Base-by-base conservation (phyloP, 1,140 invertebrate genomes). In the Dinothrombium tinctorium region DNA sequence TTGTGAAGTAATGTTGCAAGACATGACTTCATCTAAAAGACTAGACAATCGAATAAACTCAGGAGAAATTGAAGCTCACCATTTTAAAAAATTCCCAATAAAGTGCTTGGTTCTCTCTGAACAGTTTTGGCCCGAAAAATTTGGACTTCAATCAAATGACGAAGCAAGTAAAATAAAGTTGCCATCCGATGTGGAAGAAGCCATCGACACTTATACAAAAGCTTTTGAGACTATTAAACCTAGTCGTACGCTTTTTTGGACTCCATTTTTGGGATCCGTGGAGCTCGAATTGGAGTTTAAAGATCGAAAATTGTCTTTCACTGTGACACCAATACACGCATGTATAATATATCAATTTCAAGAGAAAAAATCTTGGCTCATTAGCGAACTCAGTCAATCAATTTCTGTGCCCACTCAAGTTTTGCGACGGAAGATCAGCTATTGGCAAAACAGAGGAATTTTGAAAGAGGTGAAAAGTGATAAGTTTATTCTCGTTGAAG, bases 1-100 rank as follows among this genome's bases (percentile, higher is more conserved):
- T 48, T 98, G 92, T 64, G 90, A 98, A 65, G 92, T 96, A 0
- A 99, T 99, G 92, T 58, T 98, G 21, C 92, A 92, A 56, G 90
- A 95, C 59, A 75, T 95, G 12, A 74, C 73, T 8, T 82, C 90
- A 54, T 73, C 68, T 6, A 63, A 63, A 47, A 56, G 64, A 46
- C 81, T 94, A 31, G 90, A 90, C 59, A 65, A 72, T n/a, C 69
- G 79, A 46, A 80, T 92, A 33, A 74, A 79, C 53, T 74, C 57
- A 25, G 61, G 65, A 25, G 59, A 64, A 51, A 54, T 47, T 37
- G 48, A 52, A 23, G 40, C 19, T 9, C 36, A 51, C 25, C 43
- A 53, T 8, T 45, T 51, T 12, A 60, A 68, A 33, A 63, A 70
- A 29, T 72, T 86, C 51, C 66, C 69, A 21, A 48, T 76, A 7